Evolutionary conservation across 2,888 invertebrate species (phyloP), one percentile per base, ranked within the genome.

Genomic region (Synanthedon andrenaeformis): DNA sequence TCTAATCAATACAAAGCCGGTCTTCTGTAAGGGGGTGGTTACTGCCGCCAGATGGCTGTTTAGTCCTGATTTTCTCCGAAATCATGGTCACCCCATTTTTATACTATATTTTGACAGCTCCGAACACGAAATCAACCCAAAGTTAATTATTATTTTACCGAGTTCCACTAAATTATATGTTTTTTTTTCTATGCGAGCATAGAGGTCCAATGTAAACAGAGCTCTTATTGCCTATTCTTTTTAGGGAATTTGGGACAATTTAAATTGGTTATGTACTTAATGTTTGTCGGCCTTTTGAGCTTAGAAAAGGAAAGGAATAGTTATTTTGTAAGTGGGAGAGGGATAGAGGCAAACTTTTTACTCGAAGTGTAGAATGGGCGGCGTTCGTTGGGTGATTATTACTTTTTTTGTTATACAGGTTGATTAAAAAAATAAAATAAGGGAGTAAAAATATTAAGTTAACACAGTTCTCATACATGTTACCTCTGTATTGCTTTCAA

Each of bases 141-240:
- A 75, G 75, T 74, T 82, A 82, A 82, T 83, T 78, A 84, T 81
- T 79, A 80, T 81, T 83, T 82, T 78, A 82, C 79, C 67, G 67
- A 60, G 59, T 64, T 66, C 65, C 63, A 70, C 76, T 79, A 78
- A 82, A 83, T 83, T 83, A 82, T 77, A 78, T 68, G 66, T 64
- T 10, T 28, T n/a, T 35, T 52, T 62, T 62, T 63, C 63, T 65
- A 61, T 65, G 59, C 60, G 60, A 63, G 58, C 64, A 45, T 67
- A 67, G 65, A 54, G 56, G 55, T 56, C 64, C 64, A 64, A 58
- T 57, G 57, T 60, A 59, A 48, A 51, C 51, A 61, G 69, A 60
- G 49, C 61, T 61, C 53, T 53, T 52, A 51, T 42, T 49, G 12
- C n/a, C 6, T 13, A 45, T 45, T 35, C 35, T n/a, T 45, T 13